Evolutionary conservation across 2,888 invertebrate genomes (phyloP).

Genomic region (Drosophila phalerata): DNA sequence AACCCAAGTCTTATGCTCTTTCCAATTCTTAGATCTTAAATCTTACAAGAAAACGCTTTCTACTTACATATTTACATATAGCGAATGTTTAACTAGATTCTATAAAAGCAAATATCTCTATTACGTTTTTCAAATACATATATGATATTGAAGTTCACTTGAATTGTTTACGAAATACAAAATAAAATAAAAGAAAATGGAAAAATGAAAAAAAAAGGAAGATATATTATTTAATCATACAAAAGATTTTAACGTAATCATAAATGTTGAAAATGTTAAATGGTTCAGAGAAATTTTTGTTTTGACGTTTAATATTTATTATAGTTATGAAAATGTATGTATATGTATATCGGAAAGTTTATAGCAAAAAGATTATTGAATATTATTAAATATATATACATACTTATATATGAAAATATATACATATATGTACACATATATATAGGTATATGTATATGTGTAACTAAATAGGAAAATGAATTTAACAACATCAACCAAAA

Average conservation of each 20-base stretch:
- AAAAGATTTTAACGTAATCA: slow-evolving; percentile 74
- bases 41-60: slow-evolving; percentile 50
- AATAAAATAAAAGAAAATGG: slow-evolving; percentile 33
- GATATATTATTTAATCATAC: slow-evolving; percentile 74
- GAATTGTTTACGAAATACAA: slow-evolving; percentile 67
- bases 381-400: slow-evolving; percentile 56
- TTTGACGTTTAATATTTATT: slow-evolving; percentile 63
- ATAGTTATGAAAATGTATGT: slow-evolving; percentile 73
- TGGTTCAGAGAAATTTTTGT: slow-evolving; percentile 69
- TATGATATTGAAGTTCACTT: slow-evolving; percentile 67
- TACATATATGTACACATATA: slow-evolving; percentile 43
- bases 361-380: slow-evolving; percentile 55
- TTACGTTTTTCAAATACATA: slow-evolving; percentile 69
- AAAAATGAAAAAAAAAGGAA: slow-evolving; percentile 42
- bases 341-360: slow-evolving; percentile 76
- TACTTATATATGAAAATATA: slow-evolving; percentile 44
- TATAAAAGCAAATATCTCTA: slow-evolving; percentile 65
- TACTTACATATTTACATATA: slow-evolving; percentile 52
- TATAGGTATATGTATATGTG: slow-evolving; percentile 55
- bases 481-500: slow-evolving; percentile 63
- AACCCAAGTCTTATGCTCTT: slow-evolving; percentile 64
- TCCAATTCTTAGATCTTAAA: slow-evolving; percentile 53
- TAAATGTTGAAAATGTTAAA: slow-evolving; percentile 77
- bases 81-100: slow-evolving; percentile 74
- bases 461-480: slow-evolving; percentile 78